phyloP scores from a whole-genome alignment of 2,797 vertebrate species.

The Fistularia tabacaria region DNA sequence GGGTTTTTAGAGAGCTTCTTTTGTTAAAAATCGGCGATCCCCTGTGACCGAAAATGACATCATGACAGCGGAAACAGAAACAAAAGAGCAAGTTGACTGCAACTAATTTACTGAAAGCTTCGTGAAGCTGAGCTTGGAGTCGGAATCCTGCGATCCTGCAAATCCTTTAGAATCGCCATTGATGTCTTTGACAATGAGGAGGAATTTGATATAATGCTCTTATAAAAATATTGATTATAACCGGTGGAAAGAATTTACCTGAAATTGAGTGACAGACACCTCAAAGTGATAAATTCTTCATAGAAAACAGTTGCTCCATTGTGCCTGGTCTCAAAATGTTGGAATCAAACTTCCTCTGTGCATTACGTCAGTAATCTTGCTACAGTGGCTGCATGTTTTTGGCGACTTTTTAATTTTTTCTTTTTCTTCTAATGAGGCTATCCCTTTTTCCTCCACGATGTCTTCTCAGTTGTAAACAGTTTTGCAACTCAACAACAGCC shows the following conservation, averaged over 20 bases:
- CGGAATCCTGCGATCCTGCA: not conserved
- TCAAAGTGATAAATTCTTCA: slow-evolving; percentile 34
- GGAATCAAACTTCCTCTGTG: slow-evolving; percentile 41
- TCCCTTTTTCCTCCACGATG: slow-evolving; percentile 11
- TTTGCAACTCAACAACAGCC: slow-evolving; percentile 30
- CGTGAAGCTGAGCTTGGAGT: too few species aligned
- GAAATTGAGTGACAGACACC: slow-evolving; percentile 39
- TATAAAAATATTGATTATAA: slow-evolving; percentile 6
- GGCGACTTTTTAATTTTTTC: slow-evolving; percentile 12
- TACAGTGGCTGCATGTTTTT: slow-evolving; percentile 57
- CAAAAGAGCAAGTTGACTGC: too few species aligned
- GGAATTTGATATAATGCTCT: not conserved
- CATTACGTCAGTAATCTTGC: slow-evolving; percentile 29
- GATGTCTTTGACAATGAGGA: not conserved
- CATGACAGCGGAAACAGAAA: too few species aligned
- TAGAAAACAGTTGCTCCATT: slow-evolving; percentile 30
- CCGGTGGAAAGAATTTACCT: slow-evolving; percentile 34
- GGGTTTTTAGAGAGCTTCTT: too few species aligned
- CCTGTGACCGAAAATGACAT: too few species aligned
- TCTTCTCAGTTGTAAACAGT: slow-evolving; percentile 34
- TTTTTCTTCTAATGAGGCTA: slow-evolving; percentile 38
- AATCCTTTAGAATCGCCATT: not conserved
- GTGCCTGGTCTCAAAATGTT: slow-evolving; percentile 26
- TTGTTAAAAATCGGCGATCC: too few species aligned
- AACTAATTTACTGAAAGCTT: too few species aligned